Percentiles rank a stretch among this genome's conserved stretches.
These are phyloP conservation scores for Vidua chalybeata DNA, from an alignment of 2,113 vertebrate genomes.

Conservation along the genomic window DNA sequence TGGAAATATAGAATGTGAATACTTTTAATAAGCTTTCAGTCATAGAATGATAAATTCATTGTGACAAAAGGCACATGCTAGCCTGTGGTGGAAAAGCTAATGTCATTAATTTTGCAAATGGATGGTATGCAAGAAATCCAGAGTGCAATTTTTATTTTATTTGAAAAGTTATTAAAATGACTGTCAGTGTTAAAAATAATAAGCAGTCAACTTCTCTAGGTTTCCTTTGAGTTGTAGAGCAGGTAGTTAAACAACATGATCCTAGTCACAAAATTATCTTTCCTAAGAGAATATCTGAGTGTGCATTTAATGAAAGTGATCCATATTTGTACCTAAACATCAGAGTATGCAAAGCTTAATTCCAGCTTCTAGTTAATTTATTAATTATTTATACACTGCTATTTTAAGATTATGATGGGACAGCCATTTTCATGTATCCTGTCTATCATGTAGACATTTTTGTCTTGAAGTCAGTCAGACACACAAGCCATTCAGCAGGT, in stretches of 20 bases:
- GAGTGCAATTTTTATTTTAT: background rate
- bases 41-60: background rate
- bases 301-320: background rate
- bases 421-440: background rate
- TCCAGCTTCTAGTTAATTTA: background rate
- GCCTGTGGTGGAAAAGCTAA: background rate
- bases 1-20: background rate
- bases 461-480: background rate
- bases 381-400: background rate
- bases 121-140: background rate
- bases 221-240: background rate
- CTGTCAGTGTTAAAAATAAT: background rate
- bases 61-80: slow-evolving; percentile 16
- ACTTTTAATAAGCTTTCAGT: background rate
- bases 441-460: background rate
- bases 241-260: background rate
- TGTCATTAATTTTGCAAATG: background rate
- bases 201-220: background rate
- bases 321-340: background rate
- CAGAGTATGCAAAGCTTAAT: background rate
- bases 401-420: background rate
- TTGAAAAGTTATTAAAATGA: background rate
- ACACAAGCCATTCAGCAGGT: background rate
- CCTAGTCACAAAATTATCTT: background rate
- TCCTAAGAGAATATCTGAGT: background rate